These are phyloP conservation scores for Busseola fusca DNA, from an alignment of 2,888 invertebrate genomes.

Conservation along the genomic window DNA sequence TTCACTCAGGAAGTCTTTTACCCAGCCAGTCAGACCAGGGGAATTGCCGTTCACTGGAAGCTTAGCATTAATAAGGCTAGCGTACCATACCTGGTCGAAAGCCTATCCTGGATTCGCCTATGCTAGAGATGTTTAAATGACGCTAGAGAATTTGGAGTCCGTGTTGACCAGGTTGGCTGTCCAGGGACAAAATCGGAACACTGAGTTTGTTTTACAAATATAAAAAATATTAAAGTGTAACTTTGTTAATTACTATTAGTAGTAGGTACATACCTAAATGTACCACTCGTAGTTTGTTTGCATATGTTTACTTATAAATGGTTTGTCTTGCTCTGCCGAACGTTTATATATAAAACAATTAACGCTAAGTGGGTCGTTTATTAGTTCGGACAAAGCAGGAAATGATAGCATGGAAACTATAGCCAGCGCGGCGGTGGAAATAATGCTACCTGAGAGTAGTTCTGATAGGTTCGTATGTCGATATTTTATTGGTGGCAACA, in stretches of 20 bases:
- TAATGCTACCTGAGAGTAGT: not conserved
- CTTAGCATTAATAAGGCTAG: too few relatives aligned
- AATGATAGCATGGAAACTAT: constrained; percentile 1
- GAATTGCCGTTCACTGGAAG: too few relatives aligned
- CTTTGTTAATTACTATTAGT: not conserved
- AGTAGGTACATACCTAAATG: too few relatives aligned
- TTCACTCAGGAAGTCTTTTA: too few relatives aligned
- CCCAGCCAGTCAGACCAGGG: too few relatives aligned
- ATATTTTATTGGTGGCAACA: not conserved
- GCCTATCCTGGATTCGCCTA: too few relatives aligned
- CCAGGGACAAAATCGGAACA: too few relatives aligned
- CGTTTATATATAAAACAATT: not conserved
- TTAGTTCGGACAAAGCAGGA: not conserved
- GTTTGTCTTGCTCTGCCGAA: not conserved
- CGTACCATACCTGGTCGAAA: too few relatives aligned
- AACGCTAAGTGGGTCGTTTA: not conserved
- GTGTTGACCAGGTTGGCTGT: too few relatives aligned
- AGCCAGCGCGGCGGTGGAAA: not conserved
- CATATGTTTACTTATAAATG: not conserved
- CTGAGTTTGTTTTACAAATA: too few relatives aligned
- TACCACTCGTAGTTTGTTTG: not conserved
- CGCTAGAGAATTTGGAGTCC: too few relatives aligned
- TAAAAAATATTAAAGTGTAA: not conserved
- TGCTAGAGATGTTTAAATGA: too few relatives aligned
- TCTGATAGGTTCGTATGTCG: not conserved